Percentiles rank a stretch among this genome's conserved stretches.
These are phyloP conservation scores for Orthonevra nobilis DNA, from an alignment of 2,888 invertebrate species.

Conservation along the genomic window DNA sequence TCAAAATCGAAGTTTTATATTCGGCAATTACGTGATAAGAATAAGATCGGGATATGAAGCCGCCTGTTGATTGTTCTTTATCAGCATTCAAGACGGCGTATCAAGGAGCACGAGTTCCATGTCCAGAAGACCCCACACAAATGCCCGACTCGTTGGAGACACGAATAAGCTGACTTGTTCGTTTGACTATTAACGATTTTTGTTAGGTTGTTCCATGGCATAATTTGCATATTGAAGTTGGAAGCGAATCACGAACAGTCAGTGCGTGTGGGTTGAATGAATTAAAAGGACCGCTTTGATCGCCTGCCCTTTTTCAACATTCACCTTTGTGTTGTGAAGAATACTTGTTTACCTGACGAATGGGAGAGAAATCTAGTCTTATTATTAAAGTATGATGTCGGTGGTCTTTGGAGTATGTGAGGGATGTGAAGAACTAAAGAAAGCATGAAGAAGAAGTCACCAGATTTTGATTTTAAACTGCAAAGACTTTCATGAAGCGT, in stretches of 20 bases:
- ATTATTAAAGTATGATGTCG: no score
- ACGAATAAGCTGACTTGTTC: constrained; percentile 59
- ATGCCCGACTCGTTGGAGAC: constrained; percentile 60
- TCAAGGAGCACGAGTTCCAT: constrained; percentile 71
- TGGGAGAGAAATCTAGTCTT: no score
- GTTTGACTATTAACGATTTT: constrained; percentile 67
- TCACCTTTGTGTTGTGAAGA: no score
- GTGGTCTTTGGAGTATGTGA: no score
- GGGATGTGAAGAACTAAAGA: no score
- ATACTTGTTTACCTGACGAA: no score
- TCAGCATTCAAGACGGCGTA: constrained; percentile 65
- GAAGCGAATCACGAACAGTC: constrained; percentile 66
- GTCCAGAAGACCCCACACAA: constrained; percentile 71
- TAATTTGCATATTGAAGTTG: constrained; percentile 65
- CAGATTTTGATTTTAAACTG: no score
- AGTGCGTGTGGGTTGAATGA: constrained; percentile 59
- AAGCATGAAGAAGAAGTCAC: no score
- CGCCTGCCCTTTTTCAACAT: constrained; percentile 5
- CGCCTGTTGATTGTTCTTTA: constrained; percentile 66
- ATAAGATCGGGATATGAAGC: constrained; percentile 62
- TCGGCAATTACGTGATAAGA: constrained; percentile 67
- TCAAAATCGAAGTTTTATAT: constrained; percentile 47
- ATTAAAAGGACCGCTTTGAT: constrained; percentile 65
- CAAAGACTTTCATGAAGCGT: no score
- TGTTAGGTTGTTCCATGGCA: constrained; percentile 50